These are phyloP conservation scores for Buathra laborator DNA, from an alignment of 2,888 invertebrate genomes.

Conservation along the genomic window DNA sequence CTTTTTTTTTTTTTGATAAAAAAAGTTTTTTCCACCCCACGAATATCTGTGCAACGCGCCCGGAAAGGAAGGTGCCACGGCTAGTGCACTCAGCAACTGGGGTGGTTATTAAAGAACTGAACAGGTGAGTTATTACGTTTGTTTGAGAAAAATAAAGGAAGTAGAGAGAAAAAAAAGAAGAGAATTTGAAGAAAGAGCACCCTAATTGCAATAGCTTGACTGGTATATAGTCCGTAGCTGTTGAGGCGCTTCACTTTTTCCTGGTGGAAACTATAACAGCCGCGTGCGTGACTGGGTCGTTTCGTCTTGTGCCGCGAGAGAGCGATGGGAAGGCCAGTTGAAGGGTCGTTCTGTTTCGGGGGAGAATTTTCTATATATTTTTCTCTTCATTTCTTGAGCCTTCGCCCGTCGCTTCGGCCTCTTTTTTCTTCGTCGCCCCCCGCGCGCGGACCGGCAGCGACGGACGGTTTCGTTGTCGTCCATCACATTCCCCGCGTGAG, in stretches of 20 bases:
- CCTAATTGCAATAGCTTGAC: slow-evolving; percentile 65
- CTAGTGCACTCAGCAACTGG: slow-evolving; percentile 37
- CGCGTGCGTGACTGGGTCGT: slow-evolving; percentile 66
- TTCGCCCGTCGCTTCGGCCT: slow-evolving; percentile 41
- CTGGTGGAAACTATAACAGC: slow-evolving; percentile 31
- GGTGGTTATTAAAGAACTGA: slow-evolving; percentile 61
- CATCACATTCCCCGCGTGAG: slow-evolving; percentile 56
- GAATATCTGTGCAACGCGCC: slow-evolving; percentile 31
- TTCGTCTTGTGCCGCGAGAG: slow-evolving; percentile 55
- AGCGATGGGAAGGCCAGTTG: slow-evolving; percentile 65
- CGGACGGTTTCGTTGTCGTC: slow-evolving; percentile 61
- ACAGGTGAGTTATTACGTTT: slow-evolving; percentile 67
- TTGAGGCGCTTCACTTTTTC: slow-evolving; percentile 52
- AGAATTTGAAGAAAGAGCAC: slow-evolving; percentile 50
- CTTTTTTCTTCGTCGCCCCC: slow-evolving; percentile 41
- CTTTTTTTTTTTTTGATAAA: slow-evolving; percentile 13
- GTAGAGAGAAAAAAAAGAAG: slow-evolving; percentile 26
- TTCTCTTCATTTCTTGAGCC: slow-evolving; percentile 56
- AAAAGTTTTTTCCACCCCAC: slow-evolving; percentile 33
- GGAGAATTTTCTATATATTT: slow-evolving; percentile 56
- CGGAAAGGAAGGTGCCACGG: slow-evolving; percentile 55
- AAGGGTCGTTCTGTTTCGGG: slow-evolving; percentile 66
- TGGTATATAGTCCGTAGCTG: slow-evolving; percentile 46
- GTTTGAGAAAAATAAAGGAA: slow-evolving; percentile 58
- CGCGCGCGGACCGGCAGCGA: slow-evolving; percentile 36